phyloP scores from a whole-genome alignment of 2,797 vertebrate genomes.

The Anas bernieri region DNA sequence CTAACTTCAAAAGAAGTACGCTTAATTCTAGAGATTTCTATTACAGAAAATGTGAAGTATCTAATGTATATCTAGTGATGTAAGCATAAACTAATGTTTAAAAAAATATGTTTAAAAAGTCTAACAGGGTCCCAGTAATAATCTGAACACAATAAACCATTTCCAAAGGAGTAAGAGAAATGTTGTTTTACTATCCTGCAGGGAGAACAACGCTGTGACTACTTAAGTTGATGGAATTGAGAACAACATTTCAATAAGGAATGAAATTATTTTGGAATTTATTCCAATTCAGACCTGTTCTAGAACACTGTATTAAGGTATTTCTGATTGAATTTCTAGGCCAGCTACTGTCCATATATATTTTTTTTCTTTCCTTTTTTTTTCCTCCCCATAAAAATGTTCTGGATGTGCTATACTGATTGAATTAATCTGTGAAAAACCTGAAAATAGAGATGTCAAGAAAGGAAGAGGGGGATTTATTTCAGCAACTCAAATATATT shows the following conservation, averaged over 20 bases:
- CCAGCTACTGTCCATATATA: background rate
- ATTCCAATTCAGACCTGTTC: background rate
- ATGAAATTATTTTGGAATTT: conserved; percentile 4
- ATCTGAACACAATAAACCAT: background rate
- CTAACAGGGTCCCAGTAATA: background rate
- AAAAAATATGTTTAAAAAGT: background rate
- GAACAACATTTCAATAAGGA: background rate
- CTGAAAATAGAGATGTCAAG: conserved; percentile 41
- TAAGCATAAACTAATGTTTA: background rate
- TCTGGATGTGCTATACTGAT: background rate
- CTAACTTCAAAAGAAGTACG: background rate
- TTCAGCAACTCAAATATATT: conserved; percentile 2
- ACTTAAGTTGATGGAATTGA: background rate
- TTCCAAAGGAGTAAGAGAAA: background rate
- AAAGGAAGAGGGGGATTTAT: conserved; percentile 38
- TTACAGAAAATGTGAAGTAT: background rate
- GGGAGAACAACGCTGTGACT: background rate
- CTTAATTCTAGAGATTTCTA: background rate
- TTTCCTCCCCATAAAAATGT: background rate
- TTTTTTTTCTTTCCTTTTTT: background rate
- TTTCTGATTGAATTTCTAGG: conserved; percentile 34
- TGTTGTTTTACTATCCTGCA: background rate
- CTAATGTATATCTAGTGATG: too few species aligned
- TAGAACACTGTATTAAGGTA: background rate
- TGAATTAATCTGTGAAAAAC: conserved; percentile 36